phyloP scores from a whole-genome alignment of 1,140 invertebrate species.

The Choristoneura fumiferana region DNA sequence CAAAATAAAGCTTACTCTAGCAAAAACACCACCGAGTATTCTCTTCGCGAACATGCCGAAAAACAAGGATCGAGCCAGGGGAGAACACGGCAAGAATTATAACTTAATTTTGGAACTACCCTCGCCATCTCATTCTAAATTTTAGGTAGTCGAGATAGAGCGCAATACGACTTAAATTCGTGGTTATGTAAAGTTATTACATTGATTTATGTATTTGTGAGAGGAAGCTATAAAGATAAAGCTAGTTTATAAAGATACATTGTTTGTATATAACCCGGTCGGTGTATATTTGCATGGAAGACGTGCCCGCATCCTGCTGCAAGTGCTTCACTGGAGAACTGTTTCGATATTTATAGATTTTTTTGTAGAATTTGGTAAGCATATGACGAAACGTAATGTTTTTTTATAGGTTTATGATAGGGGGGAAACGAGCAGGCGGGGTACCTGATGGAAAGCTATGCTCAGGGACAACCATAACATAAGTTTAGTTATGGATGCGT shows the following conservation, averaged over 20 bases:
- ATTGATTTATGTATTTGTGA: background rate
- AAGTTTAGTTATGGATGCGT: no score
- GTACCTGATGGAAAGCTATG: no score
- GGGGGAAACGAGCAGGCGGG: no score
- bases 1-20: background rate
- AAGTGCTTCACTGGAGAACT: no score
- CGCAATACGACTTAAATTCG: background rate
- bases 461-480: no score
- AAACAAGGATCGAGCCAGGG: background rate
- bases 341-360: no score
- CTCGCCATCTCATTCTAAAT: background rate
- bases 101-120: background rate
- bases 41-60: background rate
- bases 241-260: slow-evolving; percentile 3
- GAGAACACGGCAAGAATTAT: background rate
- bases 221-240: background rate
- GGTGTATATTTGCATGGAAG: no score
- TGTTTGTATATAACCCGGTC: no score
- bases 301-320: no score
- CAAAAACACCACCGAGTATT: background rate
- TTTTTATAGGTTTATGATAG: no score
- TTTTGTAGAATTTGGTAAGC: no score
- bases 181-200: background rate
- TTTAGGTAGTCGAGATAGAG: background rate
- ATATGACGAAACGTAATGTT: no score